These are phyloP conservation scores for Geodia barretti DNA, from an alignment of 37 sponge, comb jelly and placozoan genomes.

Conservation along the genomic window DNA sequence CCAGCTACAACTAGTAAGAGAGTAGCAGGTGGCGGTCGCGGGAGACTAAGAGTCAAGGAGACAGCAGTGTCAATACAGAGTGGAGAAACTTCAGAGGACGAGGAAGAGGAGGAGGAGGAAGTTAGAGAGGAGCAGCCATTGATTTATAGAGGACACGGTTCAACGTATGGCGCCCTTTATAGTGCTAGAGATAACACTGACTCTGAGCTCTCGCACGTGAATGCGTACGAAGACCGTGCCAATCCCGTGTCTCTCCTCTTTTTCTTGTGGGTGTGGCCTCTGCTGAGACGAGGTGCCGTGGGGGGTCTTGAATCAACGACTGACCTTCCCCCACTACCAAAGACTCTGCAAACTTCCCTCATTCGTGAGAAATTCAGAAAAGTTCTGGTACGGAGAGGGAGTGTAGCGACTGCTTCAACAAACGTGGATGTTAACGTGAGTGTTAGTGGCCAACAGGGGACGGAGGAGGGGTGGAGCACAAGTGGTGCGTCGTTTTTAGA, in stretches of 20 bases:
- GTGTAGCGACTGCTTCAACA: background rate
- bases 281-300: slow-evolving; percentile 69
- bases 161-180: slow-evolving; percentile 6
- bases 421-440: background rate
- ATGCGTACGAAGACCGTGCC: slow-evolving; percentile 66
- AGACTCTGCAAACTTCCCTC: slow-evolving; percentile 34
- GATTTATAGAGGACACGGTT: background rate
- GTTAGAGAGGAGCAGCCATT: slow-evolving; percentile 18
- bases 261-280: slow-evolving; percentile 85
- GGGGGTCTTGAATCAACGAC: slow-evolving; percentile 53
- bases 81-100: background rate
- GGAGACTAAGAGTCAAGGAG: background rate
- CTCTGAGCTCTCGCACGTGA: background rate
- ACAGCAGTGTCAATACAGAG: background rate
- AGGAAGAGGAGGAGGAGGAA: slow-evolving; percentile 27
- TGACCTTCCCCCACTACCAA: slow-evolving; percentile 67
- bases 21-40: slow-evolving; percentile 13
- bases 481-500: slow-evolving; percentile 1
- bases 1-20: too few species aligned
- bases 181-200: background rate
- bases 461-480: background rate
- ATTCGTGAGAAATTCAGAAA: slow-evolving; percentile 51
- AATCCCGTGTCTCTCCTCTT: slow-evolving; percentile 63
- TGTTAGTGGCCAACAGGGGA: too few species aligned
- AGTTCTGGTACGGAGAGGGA: background rate